Conservation (phyloP, 1,140 invertebrate species). For the Drosophila malerkotliana region DNA sequence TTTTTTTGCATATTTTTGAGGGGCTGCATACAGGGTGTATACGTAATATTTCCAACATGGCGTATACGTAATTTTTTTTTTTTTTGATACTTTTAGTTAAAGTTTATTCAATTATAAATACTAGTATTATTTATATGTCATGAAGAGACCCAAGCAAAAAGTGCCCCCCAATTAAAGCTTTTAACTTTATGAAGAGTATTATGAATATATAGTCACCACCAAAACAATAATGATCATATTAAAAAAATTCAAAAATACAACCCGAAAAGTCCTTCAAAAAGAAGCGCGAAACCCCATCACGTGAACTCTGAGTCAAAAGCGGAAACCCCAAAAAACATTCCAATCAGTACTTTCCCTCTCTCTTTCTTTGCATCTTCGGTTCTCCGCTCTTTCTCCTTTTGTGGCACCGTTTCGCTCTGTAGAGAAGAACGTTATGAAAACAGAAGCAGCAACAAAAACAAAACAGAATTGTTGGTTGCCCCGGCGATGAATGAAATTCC, state of each 20-base stretch:
- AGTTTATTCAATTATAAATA: too few relatives aligned
- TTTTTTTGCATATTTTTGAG: constrained; percentile 21
- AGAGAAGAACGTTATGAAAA: constrained; percentile 77
- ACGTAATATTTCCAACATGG: constrained; percentile 6
- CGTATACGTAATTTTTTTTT: not conserved
- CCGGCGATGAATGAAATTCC: constrained; percentile 66
- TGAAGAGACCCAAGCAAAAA: too few relatives aligned
- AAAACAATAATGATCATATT: constrained; percentile 48
- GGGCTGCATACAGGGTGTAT: constrained; percentile 36
- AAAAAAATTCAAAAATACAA: not conserved
- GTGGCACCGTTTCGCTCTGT: not conserved
- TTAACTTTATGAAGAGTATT: too few relatives aligned
- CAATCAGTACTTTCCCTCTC: constrained; percentile 30
- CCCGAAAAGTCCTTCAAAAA: constrained; percentile 57
- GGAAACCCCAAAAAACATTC: constrained; percentile 45
- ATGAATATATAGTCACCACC: too few relatives aligned
- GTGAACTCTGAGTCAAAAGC: constrained; percentile 60
- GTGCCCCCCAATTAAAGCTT: too few relatives aligned
- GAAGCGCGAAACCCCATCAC: constrained; percentile 54
- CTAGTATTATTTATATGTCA: too few relatives aligned
- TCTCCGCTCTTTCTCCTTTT: not conserved
- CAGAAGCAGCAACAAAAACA: constrained; percentile 74
- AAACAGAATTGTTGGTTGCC: constrained; percentile 34
- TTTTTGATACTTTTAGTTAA: not conserved
- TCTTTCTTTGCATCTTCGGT: not conserved